These are phyloP conservation scores for Callipepla californica DNA, from an alignment of 2,113 vertebrate species.

Conservation along the genomic window DNA sequence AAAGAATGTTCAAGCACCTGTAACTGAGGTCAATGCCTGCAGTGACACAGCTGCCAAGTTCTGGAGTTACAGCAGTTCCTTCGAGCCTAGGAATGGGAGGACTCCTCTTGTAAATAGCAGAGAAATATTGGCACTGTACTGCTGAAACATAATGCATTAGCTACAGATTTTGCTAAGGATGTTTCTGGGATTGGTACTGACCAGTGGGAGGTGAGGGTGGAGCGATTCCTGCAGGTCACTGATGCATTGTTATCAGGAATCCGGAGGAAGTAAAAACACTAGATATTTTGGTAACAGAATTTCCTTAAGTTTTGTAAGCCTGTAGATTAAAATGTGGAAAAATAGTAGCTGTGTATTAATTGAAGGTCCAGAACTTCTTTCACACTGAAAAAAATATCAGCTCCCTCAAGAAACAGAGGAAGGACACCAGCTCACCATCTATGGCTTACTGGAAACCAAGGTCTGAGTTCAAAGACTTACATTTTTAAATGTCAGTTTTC, in stretches of 20 bases:
- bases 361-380: background rate
- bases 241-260: slow-evolving; percentile 68
- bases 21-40: background rate
- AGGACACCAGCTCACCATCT: background rate
- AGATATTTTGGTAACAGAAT: slow-evolving; percentile 62
- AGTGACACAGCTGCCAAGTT: background rate
- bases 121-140: slow-evolving; percentile 26
- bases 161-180: slow-evolving; percentile 38
- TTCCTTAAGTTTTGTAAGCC: slow-evolving; percentile 45
- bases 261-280: slow-evolving; percentile 67
- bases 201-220: slow-evolving; percentile 66
- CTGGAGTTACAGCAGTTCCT: background rate
- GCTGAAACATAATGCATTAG: slow-evolving; percentile 23
- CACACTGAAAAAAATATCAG: background rate
- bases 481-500: background rate
- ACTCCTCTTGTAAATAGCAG: slow-evolving; percentile 32
- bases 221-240: slow-evolving; percentile 64
- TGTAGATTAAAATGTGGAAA: slow-evolving; percentile 37
- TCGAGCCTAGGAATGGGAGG: slow-evolving; percentile 21
- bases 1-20: background rate
- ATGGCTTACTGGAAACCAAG: background rate
- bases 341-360: slow-evolving; percentile 18
- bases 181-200: slow-evolving; percentile 31
- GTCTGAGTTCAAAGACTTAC: background rate
- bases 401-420: background rate